Conservation (phyloP, 2,888 invertebrate species). For the Adela reaumurella region DNA sequence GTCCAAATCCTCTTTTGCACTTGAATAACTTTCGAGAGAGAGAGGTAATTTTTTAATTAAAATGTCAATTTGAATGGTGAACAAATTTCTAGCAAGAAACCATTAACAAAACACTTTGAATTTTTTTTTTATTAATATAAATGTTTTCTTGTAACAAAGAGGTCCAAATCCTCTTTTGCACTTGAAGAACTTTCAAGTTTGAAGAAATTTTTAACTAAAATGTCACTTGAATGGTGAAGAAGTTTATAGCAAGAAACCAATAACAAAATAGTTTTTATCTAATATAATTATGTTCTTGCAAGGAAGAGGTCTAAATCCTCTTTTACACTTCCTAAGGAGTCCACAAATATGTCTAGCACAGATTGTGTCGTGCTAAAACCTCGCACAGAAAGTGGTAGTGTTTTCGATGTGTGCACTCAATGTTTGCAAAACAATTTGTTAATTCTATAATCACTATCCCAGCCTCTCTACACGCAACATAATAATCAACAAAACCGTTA, state of each 20-base stretch:
- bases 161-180: background rate
- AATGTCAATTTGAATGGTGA: slow-evolving; percentile 10
- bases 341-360: background rate
- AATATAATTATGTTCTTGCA: background rate
- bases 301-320: background rate
- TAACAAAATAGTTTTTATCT: slow-evolving; percentile 1
- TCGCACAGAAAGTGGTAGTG: no score
- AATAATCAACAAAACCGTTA: no score
- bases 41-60: background rate
- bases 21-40: background rate
- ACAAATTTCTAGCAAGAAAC: slow-evolving; percentile 14
- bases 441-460: no score
- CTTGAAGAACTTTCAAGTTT: background rate
- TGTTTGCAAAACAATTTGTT: no score
- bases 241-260: slow-evolving; percentile 15
- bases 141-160: background rate
- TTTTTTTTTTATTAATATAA: no score
- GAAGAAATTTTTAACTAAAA: background rate
- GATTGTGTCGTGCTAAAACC: no score
- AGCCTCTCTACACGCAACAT: no score
- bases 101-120: slow-evolving; percentile 8
- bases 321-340: background rate
- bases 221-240: slow-evolving; percentile 11
- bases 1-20: background rate
- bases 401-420: no score